Base-by-base conservation (phyloP, 2,888 invertebrate genomes). In the Hirtodrosophila histrioides region DNA sequence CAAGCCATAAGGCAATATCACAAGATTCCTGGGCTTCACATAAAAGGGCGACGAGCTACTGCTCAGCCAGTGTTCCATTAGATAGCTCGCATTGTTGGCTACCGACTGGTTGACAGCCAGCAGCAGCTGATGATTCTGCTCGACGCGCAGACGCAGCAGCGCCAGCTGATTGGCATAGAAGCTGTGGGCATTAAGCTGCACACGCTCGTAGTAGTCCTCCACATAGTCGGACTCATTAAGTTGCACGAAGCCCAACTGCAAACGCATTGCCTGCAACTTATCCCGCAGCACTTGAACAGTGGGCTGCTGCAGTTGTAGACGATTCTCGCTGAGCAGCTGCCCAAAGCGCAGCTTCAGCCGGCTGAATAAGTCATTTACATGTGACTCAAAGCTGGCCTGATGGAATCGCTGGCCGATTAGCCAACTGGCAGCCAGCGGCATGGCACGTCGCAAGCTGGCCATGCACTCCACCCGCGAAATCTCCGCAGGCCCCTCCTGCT, bases 11-110 rank as follows among this genome's bases (percentile, higher is more conserved):
- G 90, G 90, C n/a, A 91, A 75, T 27, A 91, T 45, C 0, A 91
- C 88, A 0, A 86, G 67, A 66, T 91, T 91, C 7, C 88, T 79
- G 0, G 89, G 85, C 23, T 89, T 88, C 3, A 90, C 76, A 48
- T 88, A 91, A 24, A 91, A 75, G 0, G 90, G 91, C 1, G 90
- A 91, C 0, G 91, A 88, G n/a, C 82, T 87, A 61, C 88, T 88
- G 33, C 88, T 86, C 11, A 66, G 31, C 78, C 89, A 86, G 6
- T 77, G 74, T 2, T 84, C 77, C 3, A 82, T 46, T 1, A 90
- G 67, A 4, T 86, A 87, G 45, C 78, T 78, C 0, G 70, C 46
- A 56, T 78, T 75, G 10, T 63, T 69, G 0, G 67, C 64, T 39
- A 75, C 73, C 24, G 56, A 44, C 27, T 29, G 35, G 23, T 64